Percentiles rank a stretch among this genome's conserved stretches.
These are phyloP conservation scores for Hippolais icterina DNA, from an alignment of 2,113 vertebrate species.

Conservation along the genomic window DNA sequence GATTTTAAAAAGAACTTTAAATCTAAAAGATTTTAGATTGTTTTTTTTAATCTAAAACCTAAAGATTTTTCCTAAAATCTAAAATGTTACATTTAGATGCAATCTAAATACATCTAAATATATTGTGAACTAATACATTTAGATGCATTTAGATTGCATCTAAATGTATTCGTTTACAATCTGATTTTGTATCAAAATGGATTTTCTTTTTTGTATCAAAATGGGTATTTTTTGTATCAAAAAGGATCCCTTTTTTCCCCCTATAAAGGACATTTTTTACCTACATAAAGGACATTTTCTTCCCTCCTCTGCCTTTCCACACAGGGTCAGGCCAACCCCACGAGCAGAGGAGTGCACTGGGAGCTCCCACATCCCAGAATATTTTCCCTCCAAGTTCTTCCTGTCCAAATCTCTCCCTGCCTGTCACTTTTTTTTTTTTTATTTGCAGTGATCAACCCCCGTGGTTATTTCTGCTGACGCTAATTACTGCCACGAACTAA, in stretches of 20 bases:
- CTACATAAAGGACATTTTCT: background rate
- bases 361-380: background rate
- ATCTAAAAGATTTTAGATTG: too few relatives aligned
- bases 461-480: constrained; percentile 12
- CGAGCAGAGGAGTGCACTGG: rapidly evolving
- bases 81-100: too few relatives aligned
- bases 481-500: constrained; percentile 47
- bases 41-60: too few relatives aligned
- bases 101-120: too few relatives aligned
- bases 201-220: too few relatives aligned
- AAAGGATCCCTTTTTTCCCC: background rate
- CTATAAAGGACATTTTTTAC: background rate
- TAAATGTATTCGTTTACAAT: too few relatives aligned
- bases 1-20: too few relatives aligned
- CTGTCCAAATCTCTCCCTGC: background rate
- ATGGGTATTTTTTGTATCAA: background rate
- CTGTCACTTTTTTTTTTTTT: background rate
- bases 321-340: rapidly evolving
- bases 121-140: too few relatives aligned
- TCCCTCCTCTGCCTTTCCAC: rapidly evolving
- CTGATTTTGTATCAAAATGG: too few relatives aligned
- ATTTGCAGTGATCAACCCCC: background rate
- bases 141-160: too few relatives aligned
- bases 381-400: background rate
- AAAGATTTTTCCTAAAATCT: too few relatives aligned